Evolutionary conservation across 2,113 vertebrate species (phyloP), one percentile per base, ranked within the genome.

Genomic region (Tupaia chinensis): DNA sequence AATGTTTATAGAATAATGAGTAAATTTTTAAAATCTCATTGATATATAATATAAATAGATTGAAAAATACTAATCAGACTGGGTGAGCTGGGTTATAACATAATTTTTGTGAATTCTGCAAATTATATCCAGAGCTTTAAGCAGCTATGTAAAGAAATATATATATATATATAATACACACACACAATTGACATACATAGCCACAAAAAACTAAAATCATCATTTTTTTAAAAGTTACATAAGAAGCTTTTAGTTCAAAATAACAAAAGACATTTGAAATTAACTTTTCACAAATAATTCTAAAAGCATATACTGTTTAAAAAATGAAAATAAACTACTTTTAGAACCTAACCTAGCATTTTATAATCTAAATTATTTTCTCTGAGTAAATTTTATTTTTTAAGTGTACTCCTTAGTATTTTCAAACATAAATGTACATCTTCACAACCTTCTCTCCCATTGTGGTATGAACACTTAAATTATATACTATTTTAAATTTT

Each of bases 71-170:
- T 53, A 63, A 84, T 9, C 89, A 44, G 44, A 44, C 44, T 44
- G 44, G 44, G 44, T 72, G 73, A 34, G 7, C 10, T 69, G 19
- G 15, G 10, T 60, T 53, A 79, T 29, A 58, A 34, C 9, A 81
- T 63, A 9, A 65, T 54, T 88, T 68, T 61, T 84, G 0, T 69
- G 12, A 79, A 95, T 94, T 91, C 85, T 74, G 61, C 56, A 92
- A 93, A 77, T 86, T 63, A 87, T 16, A 82, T 54, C 63, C 34
- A 87, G 29, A 84, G 44, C 78, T 87, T 94, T 73, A 66, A 94
- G 91, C 34, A n/a, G 4, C 15, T 53, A 87, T 6, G 2, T 29
- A 93, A 87, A 68, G 1, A 44, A 44, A 44, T 4, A 44, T 4
- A 44, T 44, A 44, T 44, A 44, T 44, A 44, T 44, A 44, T 44